A percentile compares a stretch with the other conserved stretches of the same genome.
phyloP scores from a whole-genome alignment of 92 coral and sea anemone genomes.

The Parazoanthus darwini region DNA sequence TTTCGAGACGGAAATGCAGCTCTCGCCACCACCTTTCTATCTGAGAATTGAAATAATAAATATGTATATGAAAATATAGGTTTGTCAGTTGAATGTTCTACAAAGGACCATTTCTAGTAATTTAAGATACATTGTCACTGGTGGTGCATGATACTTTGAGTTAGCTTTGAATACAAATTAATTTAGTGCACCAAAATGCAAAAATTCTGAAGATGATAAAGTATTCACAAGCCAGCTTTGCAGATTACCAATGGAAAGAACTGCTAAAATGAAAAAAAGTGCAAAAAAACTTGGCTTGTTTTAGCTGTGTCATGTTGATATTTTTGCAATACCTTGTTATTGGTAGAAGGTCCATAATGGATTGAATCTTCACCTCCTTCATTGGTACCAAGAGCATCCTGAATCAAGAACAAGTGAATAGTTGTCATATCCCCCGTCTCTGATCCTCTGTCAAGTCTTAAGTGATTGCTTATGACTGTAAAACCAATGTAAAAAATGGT shows the following conservation, averaged over 20 bases:
- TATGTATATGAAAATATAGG: background rate
- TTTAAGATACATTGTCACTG: conserved; percentile 3
- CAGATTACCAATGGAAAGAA: conserved; percentile 11
- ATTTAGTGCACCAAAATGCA: conserved; percentile 5
- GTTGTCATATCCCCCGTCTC: conserved; percentile 21
- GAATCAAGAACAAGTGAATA: background rate
- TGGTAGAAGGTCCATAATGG: background rate
- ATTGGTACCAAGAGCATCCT: background rate
- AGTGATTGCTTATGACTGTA: too few species aligned
- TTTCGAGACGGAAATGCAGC: background rate
- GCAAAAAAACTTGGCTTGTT: background rate
- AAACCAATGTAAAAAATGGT: too few species aligned
- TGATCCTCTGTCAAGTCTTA: conserved; percentile 25
- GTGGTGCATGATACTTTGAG: background rate
- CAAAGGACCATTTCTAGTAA: conserved; percentile 3
- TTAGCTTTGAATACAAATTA: background rate
- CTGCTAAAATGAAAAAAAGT: conserved; percentile 11
- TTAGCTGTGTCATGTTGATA: too few species aligned
- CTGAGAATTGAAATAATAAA: conserved; percentile 4
- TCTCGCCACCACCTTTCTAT: conserved; percentile 5
- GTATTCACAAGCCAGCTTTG: background rate
- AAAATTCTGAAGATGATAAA: conserved; percentile 2
- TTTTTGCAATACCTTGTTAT: background rate
- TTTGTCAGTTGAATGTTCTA: conserved; percentile 4
- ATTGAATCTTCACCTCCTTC: too few species aligned